Evolutionary conservation across 2,888 invertebrate species (phyloP), one percentile per base, ranked within the genome.

Genomic region (Drosophila buzzatii): DNA sequence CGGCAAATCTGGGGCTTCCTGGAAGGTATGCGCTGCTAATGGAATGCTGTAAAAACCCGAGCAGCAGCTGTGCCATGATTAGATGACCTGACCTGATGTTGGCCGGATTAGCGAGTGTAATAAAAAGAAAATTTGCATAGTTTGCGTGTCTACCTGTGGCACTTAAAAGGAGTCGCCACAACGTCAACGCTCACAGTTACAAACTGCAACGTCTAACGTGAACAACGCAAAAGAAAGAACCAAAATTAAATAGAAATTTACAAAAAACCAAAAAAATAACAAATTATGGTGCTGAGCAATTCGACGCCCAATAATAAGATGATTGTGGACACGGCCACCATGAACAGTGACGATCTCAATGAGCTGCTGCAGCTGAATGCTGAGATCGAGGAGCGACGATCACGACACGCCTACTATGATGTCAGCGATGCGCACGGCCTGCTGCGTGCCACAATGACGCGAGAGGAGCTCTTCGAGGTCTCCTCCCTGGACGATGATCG

Each of bases 381-480:
- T 6, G 85, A 90, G 61, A 92, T 92, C 45, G 85, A 89, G 55
- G 82, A 82, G 23, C 71, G 74, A 3, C 83, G 86, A 0, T 72
- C 75, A 0, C 72, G 85, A n/a, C 78, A 69, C 33, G 71, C 73
- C 1, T 39, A 75, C 7, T 77, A 78, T 16, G 62, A 68, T 12
- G 45, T 49, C 3, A 70, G 65, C 58, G 79, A 58, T 59, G 76
- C 49, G 12, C 62, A 71, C 6, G 79, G 82, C 2, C 64, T 87
- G 27, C 65, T 86, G 8, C 81, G 82, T 4, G 90, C 92, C 12
- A 82, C 84, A 7, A 81, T 88, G 83, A 91, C 90, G 0, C 70
- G 86, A 3, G 89, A 90, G 66, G 90, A 92, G 45, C 72, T 91
- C 8, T 92, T 91, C 37, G 92, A 92, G 59, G 79, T 88, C 9